Evolutionary conservation across 2,888 invertebrate species (phyloP).

Genomic region (Amaurobius ferox): DNA sequence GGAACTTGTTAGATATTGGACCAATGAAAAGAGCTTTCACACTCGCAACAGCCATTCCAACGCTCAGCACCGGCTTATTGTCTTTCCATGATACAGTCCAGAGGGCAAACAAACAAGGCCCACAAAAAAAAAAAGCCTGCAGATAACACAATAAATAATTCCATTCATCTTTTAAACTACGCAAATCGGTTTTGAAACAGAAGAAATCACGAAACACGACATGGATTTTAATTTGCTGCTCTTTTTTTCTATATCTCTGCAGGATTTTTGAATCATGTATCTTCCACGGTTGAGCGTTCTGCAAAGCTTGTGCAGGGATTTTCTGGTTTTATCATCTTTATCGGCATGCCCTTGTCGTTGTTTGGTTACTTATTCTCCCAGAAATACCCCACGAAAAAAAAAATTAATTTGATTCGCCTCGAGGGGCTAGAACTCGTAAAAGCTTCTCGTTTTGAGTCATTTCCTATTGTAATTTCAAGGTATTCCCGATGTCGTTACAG

Average conservation of each 20-base stretch:
- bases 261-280: conserved; percentile 66
- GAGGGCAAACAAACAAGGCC: conserved; percentile 61
- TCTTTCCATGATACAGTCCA: conserved; percentile 63
- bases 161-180: conserved; percentile 68
- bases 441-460: background rate
- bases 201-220: conserved; percentile 69
- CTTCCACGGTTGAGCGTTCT: conserved; percentile 57
- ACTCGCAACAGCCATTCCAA: conserved; percentile 32
- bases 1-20: conserved; percentile 49
- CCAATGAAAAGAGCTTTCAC: conserved; percentile 64
- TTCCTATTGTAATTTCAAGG: background rate
- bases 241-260: conserved; percentile 20
- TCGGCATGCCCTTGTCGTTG: conserved; percentile 20
- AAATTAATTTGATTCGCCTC: conserved; percentile 17
- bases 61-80: conserved; percentile 35
- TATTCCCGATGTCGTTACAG: background rate
- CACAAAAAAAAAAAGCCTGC: background rate
- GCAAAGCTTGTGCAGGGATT: background rate
- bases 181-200: conserved; percentile 67
- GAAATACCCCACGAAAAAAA: conserved; percentile 24
- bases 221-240: conserved; percentile 56
- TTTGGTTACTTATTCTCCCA: background rate
- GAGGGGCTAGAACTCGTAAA: background rate
- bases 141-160: conserved; percentile 67
- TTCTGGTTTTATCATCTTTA: conserved; percentile 17